phyloP scores from a whole-genome alignment of 2,113 vertebrate genomes.

The Myocastor coypus region DNA sequence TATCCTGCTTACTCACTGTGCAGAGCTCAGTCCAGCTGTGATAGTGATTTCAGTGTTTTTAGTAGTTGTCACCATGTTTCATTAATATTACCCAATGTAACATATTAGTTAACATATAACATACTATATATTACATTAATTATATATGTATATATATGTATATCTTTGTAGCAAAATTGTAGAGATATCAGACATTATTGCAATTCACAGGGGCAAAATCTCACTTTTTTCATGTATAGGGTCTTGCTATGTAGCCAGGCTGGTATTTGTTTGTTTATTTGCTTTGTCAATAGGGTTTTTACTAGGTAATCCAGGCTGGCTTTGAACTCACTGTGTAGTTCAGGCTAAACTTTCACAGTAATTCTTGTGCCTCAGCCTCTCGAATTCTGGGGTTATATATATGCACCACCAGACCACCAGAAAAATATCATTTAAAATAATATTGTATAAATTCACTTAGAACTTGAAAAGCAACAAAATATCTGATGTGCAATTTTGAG shows the following conservation, averaged over 20 bases:
- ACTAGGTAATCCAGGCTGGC: not conserved
- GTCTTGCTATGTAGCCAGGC: no score
- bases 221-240: not conserved
- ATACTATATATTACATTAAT: no score
- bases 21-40: no score
- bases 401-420: not conserved
- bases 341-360: not conserved
- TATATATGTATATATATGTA: not conserved
- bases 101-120: no score
- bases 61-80: no score
- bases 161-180: not conserved
- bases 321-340: not conserved
- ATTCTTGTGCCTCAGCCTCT: not conserved
- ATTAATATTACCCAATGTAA: no score
- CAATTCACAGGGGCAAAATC: not conserved
- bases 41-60: no score
- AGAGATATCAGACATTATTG: not conserved
- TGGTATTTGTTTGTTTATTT: not conserved
- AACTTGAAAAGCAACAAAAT: not conserved
- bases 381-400: not conserved
- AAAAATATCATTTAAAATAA: not conserved
- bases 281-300: not conserved
- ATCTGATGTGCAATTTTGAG: not conserved
- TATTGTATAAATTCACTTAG: not conserved
- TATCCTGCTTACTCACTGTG: no score